These are phyloP conservation scores for Nebria ingens DNA, from an alignment of 1,140 invertebrate genomes.

Conservation along the genomic window DNA sequence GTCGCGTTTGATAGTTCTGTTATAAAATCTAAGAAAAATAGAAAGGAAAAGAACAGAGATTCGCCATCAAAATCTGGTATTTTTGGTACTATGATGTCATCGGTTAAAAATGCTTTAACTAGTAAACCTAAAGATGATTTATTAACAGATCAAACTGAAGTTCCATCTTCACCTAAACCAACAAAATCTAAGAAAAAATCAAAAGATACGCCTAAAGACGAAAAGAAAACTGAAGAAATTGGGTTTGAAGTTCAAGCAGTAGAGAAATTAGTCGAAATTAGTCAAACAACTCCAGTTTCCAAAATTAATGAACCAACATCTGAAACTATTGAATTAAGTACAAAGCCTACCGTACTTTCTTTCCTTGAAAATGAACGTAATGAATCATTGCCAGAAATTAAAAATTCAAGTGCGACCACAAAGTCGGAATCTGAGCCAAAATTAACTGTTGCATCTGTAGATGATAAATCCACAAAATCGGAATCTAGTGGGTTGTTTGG, in stretches of 20 bases:
- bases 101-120: conserved; percentile 25
- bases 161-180: conserved; percentile 6
- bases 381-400: not conserved
- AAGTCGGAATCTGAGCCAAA: not conserved
- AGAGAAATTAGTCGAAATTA: not conserved
- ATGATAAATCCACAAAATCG: not conserved
- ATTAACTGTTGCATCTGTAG: not conserved
- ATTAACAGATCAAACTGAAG: not conserved
- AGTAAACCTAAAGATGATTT: conserved; percentile 6
- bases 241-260: conserved; percentile 18
- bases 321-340: not conserved
- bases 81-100: conserved; percentile 22
- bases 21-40: conserved; percentile 4
- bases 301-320: conserved; percentile 2
- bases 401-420: not conserved
- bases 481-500: not conserved
- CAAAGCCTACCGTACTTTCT: not conserved
- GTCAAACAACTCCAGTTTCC: not conserved
- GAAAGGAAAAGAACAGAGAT: conserved; percentile 11
- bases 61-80: conserved; percentile 16
- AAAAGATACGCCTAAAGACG: conserved; percentile 15
- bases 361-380: not conserved
- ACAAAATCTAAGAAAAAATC: conserved; percentile 16
- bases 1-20: not conserved
- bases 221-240: conserved; percentile 14